Evolutionary conservation across 1,140 invertebrate genomes (phyloP).

Genomic region (Drosophila tristis): DNA sequence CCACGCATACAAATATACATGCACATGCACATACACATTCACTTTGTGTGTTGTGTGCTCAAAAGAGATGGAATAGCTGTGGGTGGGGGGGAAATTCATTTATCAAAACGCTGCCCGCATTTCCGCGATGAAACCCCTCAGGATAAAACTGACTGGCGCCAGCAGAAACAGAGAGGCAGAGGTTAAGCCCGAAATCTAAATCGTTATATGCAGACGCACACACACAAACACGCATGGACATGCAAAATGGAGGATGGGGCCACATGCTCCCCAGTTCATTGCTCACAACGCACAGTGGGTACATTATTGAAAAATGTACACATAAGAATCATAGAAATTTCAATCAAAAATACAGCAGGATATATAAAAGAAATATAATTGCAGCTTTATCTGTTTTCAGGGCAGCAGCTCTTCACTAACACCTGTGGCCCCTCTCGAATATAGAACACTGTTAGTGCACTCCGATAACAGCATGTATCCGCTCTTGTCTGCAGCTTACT

Average conservation of each 20-base stretch:
- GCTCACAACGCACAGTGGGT: constrained; percentile 24
- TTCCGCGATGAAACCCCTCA: constrained; percentile 66
- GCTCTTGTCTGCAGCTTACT: too few species aligned
- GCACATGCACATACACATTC: not conserved
- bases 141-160: constrained; percentile 70
- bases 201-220: constrained; percentile 61
- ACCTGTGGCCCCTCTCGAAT: too few species aligned
- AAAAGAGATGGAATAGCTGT: not conserved
- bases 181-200: constrained; percentile 73
- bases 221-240: constrained; percentile 8
- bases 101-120: constrained; percentile 79
- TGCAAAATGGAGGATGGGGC: constrained; percentile 23
- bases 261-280: not conserved
- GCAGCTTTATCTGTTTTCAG: too few species aligned
- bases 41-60: constrained; percentile 1
- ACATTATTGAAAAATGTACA: too few species aligned
- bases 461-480: too few species aligned
- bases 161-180: constrained; percentile 62
- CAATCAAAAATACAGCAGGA: too few species aligned
- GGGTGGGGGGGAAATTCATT: constrained; percentile 64
- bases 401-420: too few species aligned
- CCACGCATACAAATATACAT: constrained; percentile 29
- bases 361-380: too few species aligned
- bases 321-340: too few species aligned
- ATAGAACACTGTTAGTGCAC: too few species aligned